A percentile compares a stretch with the other conserved stretches of the same genome.
These are phyloP conservation scores for Agrotis exclamationis DNA, from an alignment of 2,888 invertebrate species.

Conservation along the genomic window DNA sequence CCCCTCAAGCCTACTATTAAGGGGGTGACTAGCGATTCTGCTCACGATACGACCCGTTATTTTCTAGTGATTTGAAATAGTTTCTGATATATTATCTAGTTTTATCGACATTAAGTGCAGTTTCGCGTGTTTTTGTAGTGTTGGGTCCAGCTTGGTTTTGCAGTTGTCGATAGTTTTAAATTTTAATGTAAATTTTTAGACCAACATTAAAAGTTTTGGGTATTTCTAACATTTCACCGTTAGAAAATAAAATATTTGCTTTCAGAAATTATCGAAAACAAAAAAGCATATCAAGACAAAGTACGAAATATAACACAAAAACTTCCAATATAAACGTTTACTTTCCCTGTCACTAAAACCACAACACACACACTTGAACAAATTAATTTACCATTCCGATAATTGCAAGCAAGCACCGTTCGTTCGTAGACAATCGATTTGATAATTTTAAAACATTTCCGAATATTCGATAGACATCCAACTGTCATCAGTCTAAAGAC, in stretches of 20 bases:
- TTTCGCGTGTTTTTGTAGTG: conserved; percentile 78
- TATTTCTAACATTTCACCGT: neutral
- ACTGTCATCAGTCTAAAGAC: conserved; percentile 32
- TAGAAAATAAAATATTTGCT: no score
- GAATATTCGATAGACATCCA: conserved; percentile 26
- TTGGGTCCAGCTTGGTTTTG: conserved; percentile 8
- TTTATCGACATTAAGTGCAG: conserved; percentile 82
- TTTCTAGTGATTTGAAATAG: conserved; percentile 83
- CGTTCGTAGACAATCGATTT: neutral
- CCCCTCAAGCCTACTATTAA: conserved; percentile 73
- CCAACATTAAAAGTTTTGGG: neutral
- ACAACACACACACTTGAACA: neutral
- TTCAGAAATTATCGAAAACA: neutral
- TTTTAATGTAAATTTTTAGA: conserved; percentile 4
- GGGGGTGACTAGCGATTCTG: conserved; percentile 82
- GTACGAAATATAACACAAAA: neutral
- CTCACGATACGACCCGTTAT: conserved; percentile 71
- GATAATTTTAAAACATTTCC: conserved; percentile 24
- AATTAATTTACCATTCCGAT: neutral
- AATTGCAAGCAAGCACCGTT: conserved; percentile 5
- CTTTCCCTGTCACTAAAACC: neutral
- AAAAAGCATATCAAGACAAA: neutral
- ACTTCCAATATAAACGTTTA: neutral
- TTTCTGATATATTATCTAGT: conserved; percentile 76
- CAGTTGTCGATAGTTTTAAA: conserved; percentile 31